These are phyloP conservation scores for Rhabdomys pumilio DNA, from an alignment of 2,797 vertebrate genomes.

Conservation along the genomic window DNA sequence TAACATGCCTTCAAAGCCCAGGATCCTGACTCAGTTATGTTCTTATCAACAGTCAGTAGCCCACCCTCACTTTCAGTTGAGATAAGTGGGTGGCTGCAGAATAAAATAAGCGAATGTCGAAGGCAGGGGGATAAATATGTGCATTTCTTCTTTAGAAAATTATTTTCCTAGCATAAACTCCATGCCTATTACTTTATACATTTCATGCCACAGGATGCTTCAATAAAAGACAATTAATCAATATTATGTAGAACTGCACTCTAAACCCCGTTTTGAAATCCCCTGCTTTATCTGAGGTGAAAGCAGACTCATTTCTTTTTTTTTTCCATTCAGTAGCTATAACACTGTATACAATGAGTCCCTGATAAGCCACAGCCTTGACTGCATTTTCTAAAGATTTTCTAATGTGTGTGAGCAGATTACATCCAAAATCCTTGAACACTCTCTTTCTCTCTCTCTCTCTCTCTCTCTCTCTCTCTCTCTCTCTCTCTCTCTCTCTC, in stretches of 20 bases:
- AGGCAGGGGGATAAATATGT: constrained; percentile 5
- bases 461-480: too few species aligned
- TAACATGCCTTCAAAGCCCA: constrained; percentile 46
- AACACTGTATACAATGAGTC: constrained; percentile 16
- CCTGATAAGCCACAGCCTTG: constrained; percentile 40
- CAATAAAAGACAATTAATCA: constrained; percentile 66
- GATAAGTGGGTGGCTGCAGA: background rate
- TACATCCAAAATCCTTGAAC: constrained; percentile 47
- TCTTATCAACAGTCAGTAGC: constrained; percentile 62
- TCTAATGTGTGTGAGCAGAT: constrained; percentile 1
- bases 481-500: too few species aligned
- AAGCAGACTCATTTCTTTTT: constrained; percentile 44
- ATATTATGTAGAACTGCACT: constrained; percentile 48
- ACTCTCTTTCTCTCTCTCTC: too few species aligned
- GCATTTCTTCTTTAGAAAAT: constrained; percentile 30
- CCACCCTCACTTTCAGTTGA: background rate
- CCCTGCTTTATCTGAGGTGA: background rate
- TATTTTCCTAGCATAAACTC: background rate
- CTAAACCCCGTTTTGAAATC: constrained; percentile 60
- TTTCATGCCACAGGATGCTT: background rate
- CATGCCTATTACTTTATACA: background rate
- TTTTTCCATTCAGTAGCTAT: constrained; percentile 58
- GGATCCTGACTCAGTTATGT: background rate
- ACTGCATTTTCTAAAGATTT: constrained; percentile 59
- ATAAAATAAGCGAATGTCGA: constrained; percentile 52